Evolutionary conservation across 2,113 vertebrate genomes (phyloP).

Genomic region (Albula glossodonta): DNA sequence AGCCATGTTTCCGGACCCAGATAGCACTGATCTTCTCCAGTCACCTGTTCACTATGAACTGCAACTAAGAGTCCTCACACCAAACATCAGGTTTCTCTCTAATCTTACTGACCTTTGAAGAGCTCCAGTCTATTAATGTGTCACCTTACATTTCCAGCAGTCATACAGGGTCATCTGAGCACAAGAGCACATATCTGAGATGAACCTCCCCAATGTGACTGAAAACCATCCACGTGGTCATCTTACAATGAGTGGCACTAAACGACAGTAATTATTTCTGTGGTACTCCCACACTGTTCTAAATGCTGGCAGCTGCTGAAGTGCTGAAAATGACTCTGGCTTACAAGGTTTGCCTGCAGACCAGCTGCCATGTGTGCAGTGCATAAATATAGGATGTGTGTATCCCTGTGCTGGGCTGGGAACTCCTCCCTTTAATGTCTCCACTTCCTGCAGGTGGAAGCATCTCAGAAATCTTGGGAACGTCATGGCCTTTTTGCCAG

Average conservation of each 20-base stretch:
- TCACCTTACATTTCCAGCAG: too few relatives aligned
- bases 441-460: conserved; percentile 12
- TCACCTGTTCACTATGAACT: neutral
- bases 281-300: neutral
- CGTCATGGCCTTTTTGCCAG: neutral
- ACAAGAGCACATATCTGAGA: neutral
- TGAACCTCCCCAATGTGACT: neutral
- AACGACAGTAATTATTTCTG: neutral
- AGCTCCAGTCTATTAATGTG: too few relatives aligned
- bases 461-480: neutral
- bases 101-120: too few relatives aligned
- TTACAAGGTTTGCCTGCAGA: neutral
- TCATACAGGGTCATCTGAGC: neutral
- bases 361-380: neutral
- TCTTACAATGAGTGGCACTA: neutral
- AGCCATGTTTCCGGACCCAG: neutral
- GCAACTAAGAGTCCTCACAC: neutral
- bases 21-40: neutral
- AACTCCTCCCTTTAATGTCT: neutral
- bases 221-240: neutral
- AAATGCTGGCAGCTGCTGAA: neutral
- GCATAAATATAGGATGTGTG: conserved; percentile 6
- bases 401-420: neutral
- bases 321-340: neutral
- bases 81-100: too few relatives aligned